These are phyloP conservation scores for Triplophysa siluroides DNA, from an alignment of 2,113 vertebrate species.

Conservation along the genomic window DNA sequence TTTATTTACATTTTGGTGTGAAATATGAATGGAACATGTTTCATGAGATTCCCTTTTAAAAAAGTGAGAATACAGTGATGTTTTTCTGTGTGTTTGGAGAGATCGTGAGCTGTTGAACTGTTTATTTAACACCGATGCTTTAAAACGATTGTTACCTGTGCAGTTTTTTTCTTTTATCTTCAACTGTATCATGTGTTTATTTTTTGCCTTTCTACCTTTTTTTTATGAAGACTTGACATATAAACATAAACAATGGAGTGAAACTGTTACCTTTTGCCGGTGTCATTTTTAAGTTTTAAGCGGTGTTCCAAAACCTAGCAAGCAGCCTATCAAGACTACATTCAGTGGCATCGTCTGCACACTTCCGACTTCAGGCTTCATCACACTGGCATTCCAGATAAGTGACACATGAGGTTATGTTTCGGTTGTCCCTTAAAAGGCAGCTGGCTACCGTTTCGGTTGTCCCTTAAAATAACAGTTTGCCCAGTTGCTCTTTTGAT, in stretches of 20 bases:
- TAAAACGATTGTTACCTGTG: no score
- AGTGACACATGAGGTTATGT: no score
- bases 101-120: not conserved
- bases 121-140: not conserved
- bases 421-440: not conserved
- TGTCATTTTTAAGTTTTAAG: not conserved
- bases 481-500: not conserved
- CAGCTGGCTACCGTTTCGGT: not conserved
- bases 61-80: not conserved
- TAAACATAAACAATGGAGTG: not conserved
- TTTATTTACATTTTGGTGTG: not conserved
- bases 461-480: not conserved
- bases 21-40: not conserved
- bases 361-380: no score
- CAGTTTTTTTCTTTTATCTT: not conserved
- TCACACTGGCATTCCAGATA: no score
- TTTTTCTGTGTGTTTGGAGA: no score
- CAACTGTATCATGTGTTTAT: not conserved
- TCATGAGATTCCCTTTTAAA: not conserved
- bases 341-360: no score
- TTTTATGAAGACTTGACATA: not conserved
- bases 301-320: no score
- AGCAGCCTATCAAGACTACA: no score
- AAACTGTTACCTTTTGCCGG: not conserved
- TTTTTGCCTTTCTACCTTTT: conserved; percentile 1